Percentiles rank a stretch among this genome's conserved stretches.
These are phyloP conservation scores for Allygus modestus DNA, from an alignment of 2,888 invertebrate genomes.

Conservation along the genomic window DNA sequence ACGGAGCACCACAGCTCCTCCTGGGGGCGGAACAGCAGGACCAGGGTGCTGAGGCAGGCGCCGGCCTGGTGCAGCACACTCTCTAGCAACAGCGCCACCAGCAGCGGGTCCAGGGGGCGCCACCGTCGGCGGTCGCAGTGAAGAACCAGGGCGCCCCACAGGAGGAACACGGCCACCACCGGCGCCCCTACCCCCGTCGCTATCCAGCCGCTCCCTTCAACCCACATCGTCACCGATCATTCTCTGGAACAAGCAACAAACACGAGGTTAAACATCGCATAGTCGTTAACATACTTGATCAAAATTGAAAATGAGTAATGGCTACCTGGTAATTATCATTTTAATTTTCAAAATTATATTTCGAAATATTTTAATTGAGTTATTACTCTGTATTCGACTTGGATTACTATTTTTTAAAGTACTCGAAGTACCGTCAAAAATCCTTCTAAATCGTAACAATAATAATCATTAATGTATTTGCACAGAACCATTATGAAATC, in stretches of 20 bases:
- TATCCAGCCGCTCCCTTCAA: conserved; percentile 75
- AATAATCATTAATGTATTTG: no score
- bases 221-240: conserved; percentile 72
- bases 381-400: no score
- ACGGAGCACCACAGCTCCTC: conserved; percentile 75
- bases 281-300: no score
- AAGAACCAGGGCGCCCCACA: conserved; percentile 76
- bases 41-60: conserved; percentile 74
- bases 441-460: no score
- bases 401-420: no score
- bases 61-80: conserved; percentile 74
- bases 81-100: conserved; percentile 75
- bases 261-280: neutral
- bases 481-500: no score
- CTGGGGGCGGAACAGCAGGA: conserved; percentile 73
- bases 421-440: no score
- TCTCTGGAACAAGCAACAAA: conserved; percentile 61
- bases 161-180: conserved; percentile 74
- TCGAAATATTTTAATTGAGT: no score
- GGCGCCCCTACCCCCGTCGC: conserved; percentile 75
- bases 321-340: no score
- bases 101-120: conserved; percentile 77
- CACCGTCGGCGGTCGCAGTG: conserved; percentile 76
- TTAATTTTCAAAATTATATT: no score
- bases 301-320: no score